Percentiles rank a stretch among this genome's conserved stretches.
Evolutionary conservation across 1,140 invertebrate species (phyloP).

Genomic region (Ridgeia piscesae): DNA sequence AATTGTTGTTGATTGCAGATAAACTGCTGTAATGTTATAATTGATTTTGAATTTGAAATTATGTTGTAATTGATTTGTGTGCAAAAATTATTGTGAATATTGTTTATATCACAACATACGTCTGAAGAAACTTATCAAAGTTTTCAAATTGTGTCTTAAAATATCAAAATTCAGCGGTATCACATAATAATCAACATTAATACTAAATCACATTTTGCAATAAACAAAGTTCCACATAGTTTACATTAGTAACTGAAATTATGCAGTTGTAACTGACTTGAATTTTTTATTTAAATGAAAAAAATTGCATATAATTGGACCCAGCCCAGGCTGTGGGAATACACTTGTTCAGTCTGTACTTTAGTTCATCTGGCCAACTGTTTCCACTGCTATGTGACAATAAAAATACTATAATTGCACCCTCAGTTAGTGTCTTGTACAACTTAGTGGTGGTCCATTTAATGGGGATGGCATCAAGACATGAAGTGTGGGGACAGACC

Average conservation of each 20-base stretch:
- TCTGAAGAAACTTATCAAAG: background rate
- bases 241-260: background rate
- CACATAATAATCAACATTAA: background rate
- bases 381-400: background rate
- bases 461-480: too few relatives aligned
- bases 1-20: background rate
- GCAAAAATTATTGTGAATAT: background rate
- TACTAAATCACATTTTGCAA: background rate
- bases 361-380: background rate
- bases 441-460: too few relatives aligned
- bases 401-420: background rate
- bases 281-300: background rate
- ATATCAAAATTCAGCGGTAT: background rate
- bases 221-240: too few relatives aligned
- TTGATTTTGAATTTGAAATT: too few relatives aligned
- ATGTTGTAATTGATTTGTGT: background rate
- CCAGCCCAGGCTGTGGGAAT: background rate
- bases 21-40: background rate
- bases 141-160: background rate
- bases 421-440: background rate
- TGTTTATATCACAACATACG: too few relatives aligned
- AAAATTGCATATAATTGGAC: background rate
- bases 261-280: background rate
- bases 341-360: background rate
- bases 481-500: too few relatives aligned